Conservation (phyloP, 2,888 invertebrate genomes). For the Flabesymbios commensalis region DNA sequence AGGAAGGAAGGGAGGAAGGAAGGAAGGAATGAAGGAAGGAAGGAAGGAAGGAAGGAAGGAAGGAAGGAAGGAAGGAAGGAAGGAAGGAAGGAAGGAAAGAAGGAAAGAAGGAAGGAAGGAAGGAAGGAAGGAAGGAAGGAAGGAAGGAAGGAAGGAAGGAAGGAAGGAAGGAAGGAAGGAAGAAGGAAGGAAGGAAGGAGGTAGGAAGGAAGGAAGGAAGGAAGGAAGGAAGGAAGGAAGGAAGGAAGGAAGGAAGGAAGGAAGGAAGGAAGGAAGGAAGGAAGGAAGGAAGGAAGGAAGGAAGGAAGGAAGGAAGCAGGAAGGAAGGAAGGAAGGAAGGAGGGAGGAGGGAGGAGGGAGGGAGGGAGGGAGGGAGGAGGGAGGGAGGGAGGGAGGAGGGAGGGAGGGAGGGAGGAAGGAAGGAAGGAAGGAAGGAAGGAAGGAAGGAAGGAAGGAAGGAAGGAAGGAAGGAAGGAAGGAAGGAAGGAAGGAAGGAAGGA, state of each 20-base stretch:
- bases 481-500: not conserved
- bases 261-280: not conserved
- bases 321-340: not conserved
- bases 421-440: slow-evolving; percentile 1
- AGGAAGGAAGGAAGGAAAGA: not conserved
- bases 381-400: not conserved
- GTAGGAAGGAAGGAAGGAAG: too few species aligned
- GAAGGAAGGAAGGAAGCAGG: too few species aligned
- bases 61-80: not conserved
- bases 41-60: too few species aligned
- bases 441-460: slow-evolving; percentile 2
- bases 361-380: not conserved
- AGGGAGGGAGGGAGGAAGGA: not conserved
- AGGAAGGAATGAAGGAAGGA: too few species aligned
- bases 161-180: not conserved
- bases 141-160: slow-evolving; percentile 1
- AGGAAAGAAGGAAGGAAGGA: not conserved
- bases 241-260: not conserved
- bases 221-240: not conserved
- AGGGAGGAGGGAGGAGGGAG: not conserved
- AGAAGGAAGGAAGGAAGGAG: too few species aligned
- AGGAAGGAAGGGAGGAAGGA: too few species aligned
- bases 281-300: not conserved
- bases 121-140: not conserved
- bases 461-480: slow-evolving; percentile 4